Percentiles rank a stretch among this genome's conserved stretches.
Conservation (phyloP, 2,113 vertebrate genomes). For the Patagioenas fasciata region DNA sequence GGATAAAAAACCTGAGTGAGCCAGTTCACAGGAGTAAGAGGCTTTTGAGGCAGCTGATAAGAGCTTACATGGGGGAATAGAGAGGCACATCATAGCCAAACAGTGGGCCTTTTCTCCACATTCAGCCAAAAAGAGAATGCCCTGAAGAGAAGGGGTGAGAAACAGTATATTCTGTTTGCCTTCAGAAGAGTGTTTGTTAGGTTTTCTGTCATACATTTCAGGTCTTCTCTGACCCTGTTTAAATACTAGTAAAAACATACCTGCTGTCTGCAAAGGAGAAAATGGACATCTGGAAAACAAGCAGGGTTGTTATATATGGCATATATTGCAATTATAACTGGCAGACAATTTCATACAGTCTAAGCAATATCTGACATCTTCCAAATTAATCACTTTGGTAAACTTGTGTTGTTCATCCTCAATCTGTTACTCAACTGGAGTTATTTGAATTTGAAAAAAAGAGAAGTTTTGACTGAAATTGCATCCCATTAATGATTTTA, state of each 20-base stretch:
- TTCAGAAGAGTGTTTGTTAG: background rate
- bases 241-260: background rate
- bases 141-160: background rate
- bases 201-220: background rate
- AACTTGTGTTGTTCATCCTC: background rate
- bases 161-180: background rate
- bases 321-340: background rate
- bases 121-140: background rate
- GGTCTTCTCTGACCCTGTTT: background rate
- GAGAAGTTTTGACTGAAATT: background rate
- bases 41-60: background rate
- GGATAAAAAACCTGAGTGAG: background rate
- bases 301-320: background rate
- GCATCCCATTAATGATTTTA: background rate
- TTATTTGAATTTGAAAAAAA: background rate
- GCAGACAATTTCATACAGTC: background rate
- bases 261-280: background rate
- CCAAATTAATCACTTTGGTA: background rate
- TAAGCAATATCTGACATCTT: background rate
- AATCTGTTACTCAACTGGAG: background rate
- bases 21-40: background rate
- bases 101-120: background rate
- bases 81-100: accelerated
- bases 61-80: background rate
- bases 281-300: background rate